Evolutionary conservation across 30 jellyfish, hydroid and myxozoan genomes (phyloP).

Genomic region (Hydra vulgaris): DNA sequence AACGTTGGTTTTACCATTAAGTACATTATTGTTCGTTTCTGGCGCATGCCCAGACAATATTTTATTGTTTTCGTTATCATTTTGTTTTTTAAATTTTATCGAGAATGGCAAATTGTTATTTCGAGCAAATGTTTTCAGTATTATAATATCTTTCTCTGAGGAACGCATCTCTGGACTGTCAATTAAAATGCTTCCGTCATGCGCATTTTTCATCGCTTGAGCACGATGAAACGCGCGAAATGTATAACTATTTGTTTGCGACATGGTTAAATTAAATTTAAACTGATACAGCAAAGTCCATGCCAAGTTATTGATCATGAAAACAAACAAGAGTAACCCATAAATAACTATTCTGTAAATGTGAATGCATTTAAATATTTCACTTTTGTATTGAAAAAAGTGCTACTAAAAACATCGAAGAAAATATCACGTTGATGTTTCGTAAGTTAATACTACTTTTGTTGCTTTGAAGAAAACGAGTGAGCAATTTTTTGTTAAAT

Average conservation of each 20-base stretch:
- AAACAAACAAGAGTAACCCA: not conserved
- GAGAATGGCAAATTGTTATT: constrained; percentile 34
- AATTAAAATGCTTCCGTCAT: constrained; percentile 31
- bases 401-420: not conserved
- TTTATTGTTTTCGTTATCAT: not conserved
- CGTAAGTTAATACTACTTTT: not conserved
- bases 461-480: not conserved
- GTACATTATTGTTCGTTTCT: not conserved
- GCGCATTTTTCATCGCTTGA: constrained; percentile 11
- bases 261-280: not conserved
- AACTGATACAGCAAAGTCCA: not conserved
- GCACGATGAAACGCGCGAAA: constrained; percentile 32
- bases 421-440: not conserved
- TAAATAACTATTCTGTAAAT: not conserved
- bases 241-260: not conserved
- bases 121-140: constrained; percentile 3
- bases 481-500: not conserved
- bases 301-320: not conserved
- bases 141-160: constrained; percentile 6
- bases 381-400: not conserved
- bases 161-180: constrained; percentile 9
- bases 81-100: constrained; percentile 15
- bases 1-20: not conserved
- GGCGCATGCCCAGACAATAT: not conserved
- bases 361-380: not conserved